phyloP scores from a whole-genome alignment of 92 coral and sea anemone species.

The Paramuricea clavata region DNA sequence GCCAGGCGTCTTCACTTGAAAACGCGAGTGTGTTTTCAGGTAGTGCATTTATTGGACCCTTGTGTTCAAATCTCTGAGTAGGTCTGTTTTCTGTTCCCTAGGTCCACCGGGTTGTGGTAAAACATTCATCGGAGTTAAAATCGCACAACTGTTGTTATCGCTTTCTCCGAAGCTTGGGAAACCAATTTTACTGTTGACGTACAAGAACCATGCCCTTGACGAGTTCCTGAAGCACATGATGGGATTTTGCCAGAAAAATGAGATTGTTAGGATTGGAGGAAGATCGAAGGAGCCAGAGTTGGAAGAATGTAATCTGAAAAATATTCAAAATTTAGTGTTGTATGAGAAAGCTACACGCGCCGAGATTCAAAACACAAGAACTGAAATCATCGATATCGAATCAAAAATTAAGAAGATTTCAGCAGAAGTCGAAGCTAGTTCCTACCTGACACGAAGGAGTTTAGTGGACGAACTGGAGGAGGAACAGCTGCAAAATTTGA shows the following conservation, averaged over 20 bases:
- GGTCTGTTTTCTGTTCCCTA: not conserved
- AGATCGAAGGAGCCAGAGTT: slow-evolving; percentile 48
- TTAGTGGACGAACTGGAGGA: not conserved
- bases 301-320: slow-evolving; percentile 29
- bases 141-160: not conserved
- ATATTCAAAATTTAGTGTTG: not conserved
- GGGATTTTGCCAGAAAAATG: slow-evolving; percentile 16
- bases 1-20: too few relatives aligned
- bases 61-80: not conserved
- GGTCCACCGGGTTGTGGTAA: slow-evolving; percentile 4
- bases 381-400: not conserved
- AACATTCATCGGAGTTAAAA: not conserved
- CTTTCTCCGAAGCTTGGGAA: slow-evolving; percentile 17
- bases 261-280: slow-evolving; percentile 44
- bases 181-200: slow-evolving; percentile 35
- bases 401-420: not conserved
- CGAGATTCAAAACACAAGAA: slow-evolving; percentile 16
- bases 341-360: not conserved
- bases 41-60: too few relatives aligned
- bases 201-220: slow-evolving; percentile 13
- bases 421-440: not conserved
- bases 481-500: too few relatives aligned
- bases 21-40: too few relatives aligned
- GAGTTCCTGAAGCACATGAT: slow-evolving; percentile 44
- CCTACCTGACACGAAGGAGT: not conserved